Conservation (phyloP, 2,113 vertebrate genomes). For the cattle (Bos taurus) region DNA sequence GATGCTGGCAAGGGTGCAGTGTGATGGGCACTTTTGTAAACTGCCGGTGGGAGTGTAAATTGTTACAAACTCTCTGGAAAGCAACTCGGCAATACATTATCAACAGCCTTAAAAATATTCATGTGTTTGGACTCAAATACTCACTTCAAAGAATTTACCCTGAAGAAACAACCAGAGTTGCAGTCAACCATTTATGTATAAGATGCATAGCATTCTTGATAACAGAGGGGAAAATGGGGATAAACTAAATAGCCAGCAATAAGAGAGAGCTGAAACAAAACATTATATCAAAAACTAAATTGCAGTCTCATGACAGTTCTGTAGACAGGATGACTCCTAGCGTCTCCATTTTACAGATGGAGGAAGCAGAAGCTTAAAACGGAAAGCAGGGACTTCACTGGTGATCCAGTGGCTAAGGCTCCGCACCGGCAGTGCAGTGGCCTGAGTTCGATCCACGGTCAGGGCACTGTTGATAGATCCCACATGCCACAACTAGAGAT, state of each 20-base stretch:
- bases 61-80: constrained; percentile 46
- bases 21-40: not conserved
- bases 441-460: not conserved
- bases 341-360: not conserved
- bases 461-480: not conserved
- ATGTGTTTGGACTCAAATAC: not conserved
- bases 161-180: constrained; percentile 16
- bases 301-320: not conserved
- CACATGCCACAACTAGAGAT: not conserved
- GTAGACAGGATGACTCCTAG: fast-evolving
- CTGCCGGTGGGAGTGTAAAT: constrained; percentile 20
- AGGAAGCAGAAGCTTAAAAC: not conserved
- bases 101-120: constrained; percentile 29
- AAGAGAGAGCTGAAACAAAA: not conserved
- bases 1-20: not conserved
- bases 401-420: not conserved
- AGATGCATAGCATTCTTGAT: not conserved
- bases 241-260: not conserved
- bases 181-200: not conserved
- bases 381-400: not conserved
- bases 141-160: constrained; percentile 47
- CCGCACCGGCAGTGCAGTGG: not conserved
- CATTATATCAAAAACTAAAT: not conserved
- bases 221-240: not conserved
- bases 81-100: not conserved